A percentile compares a stretch with the other conserved stretches of the same genome.
Conservation (phyloP, 2,797 vertebrate genomes). For the Hippocampus kuda region DNA sequence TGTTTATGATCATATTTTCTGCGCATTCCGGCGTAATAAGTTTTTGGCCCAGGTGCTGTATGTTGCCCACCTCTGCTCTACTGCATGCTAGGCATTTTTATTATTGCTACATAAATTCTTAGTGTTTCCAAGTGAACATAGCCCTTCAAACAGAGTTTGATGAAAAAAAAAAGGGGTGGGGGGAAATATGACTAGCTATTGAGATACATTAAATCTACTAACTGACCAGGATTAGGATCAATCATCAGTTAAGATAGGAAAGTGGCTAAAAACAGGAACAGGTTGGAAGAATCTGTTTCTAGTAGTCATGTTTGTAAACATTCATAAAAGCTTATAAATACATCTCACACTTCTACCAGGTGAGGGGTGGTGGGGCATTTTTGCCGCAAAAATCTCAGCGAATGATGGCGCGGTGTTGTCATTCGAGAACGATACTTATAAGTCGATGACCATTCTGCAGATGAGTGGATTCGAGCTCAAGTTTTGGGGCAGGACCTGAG, state of each 20-base stretch:
- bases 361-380: not conserved
- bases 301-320: conserved; percentile 57
- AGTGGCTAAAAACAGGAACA: conserved; percentile 38
- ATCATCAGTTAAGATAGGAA: conserved; percentile 33
- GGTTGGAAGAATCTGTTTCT: conserved; percentile 24
- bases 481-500: conserved; percentile 8
- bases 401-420: too few relatives aligned
- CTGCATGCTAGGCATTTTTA: conserved; percentile 32
- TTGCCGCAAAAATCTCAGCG: not conserved
- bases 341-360: conserved; percentile 24
- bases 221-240: conserved; percentile 14
- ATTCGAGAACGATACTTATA: not conserved
- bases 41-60: not conserved
- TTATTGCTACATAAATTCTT: conserved; percentile 65
- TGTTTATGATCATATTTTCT: not conserved
- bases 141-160: conserved; percentile 58
- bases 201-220: not conserved
- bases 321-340: conserved; percentile 45
- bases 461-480: not conserved
- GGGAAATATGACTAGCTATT: not conserved
- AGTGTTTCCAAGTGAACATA: conserved; percentile 50
- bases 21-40: not conserved
- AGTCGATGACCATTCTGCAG: conserved; percentile 3
- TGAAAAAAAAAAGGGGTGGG: conserved; percentile 1
- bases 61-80: conserved; percentile 12